Evolutionary conservation across 2,797 vertebrate genomes (phyloP).

Genomic region (Epinephelus malabaricus): DNA sequence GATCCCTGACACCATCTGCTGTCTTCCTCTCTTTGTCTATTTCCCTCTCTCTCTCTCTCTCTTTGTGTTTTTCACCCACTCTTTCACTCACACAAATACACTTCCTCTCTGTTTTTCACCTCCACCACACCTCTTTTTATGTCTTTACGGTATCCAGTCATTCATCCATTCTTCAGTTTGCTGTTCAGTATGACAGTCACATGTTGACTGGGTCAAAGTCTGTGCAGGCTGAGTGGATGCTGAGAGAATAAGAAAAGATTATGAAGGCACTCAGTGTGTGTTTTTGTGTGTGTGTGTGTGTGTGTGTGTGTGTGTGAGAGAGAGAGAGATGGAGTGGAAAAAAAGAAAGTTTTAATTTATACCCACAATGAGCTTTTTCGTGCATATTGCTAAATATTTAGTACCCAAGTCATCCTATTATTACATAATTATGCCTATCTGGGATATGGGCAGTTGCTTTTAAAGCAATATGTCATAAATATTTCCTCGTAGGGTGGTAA

Average conservation of each 20-base stretch:
- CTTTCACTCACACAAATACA: background rate
- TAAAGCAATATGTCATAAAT: constrained; percentile 26
- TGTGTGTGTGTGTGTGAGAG: background rate
- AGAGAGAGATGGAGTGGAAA: background rate
- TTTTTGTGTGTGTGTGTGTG: background rate
- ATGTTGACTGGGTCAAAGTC: constrained; percentile 42
- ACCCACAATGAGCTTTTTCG: background rate
- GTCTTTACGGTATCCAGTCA: background rate
- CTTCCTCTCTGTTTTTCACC: background rate
- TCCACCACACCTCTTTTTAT: background rate
- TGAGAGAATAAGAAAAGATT: constrained; percentile 35
- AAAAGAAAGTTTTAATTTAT: background rate
- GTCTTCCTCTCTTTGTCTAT: constrained; percentile 10
- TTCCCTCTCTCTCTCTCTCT: background rate
- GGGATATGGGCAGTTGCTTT: constrained; percentile 24
- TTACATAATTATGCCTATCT: constrained; percentile 20
- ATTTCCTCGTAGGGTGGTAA: constrained; percentile 10
- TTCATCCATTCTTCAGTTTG: constrained; percentile 2
- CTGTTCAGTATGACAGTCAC: constrained; percentile 35
- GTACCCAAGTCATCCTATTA: constrained; percentile 22
- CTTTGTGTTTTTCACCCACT: background rate
- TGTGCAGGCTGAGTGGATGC: constrained; percentile 26
- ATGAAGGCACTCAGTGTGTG: background rate
- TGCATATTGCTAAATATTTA: constrained; percentile 12
- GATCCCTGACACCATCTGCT: constrained; percentile 61